Evolutionary conservation across 2,113 vertebrate genomes (phyloP), one percentile per base, ranked within the genome.

Genomic region (Eulacestoma nigropectus): DNA sequence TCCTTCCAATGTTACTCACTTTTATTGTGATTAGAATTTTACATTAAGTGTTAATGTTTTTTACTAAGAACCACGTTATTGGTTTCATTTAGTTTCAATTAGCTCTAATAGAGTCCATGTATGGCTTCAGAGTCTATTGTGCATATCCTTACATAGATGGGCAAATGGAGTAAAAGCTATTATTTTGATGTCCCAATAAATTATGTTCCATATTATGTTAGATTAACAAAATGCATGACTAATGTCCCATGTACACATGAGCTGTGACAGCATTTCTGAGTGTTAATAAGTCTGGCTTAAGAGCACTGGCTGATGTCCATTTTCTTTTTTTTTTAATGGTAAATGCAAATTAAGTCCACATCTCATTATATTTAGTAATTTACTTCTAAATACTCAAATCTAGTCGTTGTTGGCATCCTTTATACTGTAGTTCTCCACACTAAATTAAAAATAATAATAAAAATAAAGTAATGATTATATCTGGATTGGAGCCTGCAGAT

Each of bases 101-200:
- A 98, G 91, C 86, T 95, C 86, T 98, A 98, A 98, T 97, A 96
- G 96, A 97, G 86, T 93, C 77, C 93, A 95, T 95, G 90, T 96
- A 96, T 97, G 97, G 95, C 96, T 97, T 75, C 93, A 59, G 90
- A 98, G 62, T 97, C 97, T 98, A 98, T 98, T 98, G 97, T 98
- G 97, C 97, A 93, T 97, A 73, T 97, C 98, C 90, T 97, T 88
- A 97, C 76, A 94, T 84, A 96, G 95, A 94, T 95, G 75, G 81
- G 80, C 75, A 97, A 98, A 97, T 96, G 81, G 84, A 97, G 84
- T 93, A 98, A 98, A 98, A 97, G 95, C 97, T 97, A 97, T 98
- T 98, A 98, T 98, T 98, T 98, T 98, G 97, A 97, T 98, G 97
- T 97, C 79, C 95, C 98, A 97, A 98, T 98, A 98, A 98, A 99